These are phyloP conservation scores for Oscheius myriophilus DNA, from an alignment of 2,888 invertebrate genomes.

Conservation along the genomic window DNA sequence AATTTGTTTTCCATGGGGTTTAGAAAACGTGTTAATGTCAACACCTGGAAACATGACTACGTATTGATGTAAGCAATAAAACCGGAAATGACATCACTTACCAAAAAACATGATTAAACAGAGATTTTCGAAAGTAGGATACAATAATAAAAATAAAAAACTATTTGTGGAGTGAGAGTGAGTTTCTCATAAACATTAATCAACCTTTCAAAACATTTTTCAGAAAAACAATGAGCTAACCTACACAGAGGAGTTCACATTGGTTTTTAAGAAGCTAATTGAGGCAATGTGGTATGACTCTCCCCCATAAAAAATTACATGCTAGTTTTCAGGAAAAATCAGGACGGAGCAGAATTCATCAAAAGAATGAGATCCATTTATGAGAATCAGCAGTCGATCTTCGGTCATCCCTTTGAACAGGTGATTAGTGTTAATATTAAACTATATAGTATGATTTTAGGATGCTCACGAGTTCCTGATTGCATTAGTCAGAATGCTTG, in stretches of 20 bases:
- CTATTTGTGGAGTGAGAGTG: no score
- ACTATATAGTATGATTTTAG: constrained; percentile 8
- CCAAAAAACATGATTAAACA: no score
- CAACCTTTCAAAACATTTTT: not conserved
- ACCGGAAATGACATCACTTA: no score
- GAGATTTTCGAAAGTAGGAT: no score
- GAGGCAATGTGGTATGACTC: constrained; percentile 20
- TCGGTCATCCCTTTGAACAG: constrained; percentile 17
- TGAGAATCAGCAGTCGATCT: constrained; percentile 5
- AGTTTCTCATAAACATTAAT: no score
- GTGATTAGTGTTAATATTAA: not conserved
- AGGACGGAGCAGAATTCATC: constrained; percentile 18
- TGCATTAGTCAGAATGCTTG: constrained; percentile 12
- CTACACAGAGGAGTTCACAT: constrained; percentile 7
- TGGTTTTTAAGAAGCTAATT: constrained; percentile 11
- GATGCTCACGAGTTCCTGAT: constrained; percentile 34
- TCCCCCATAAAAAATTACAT: not conserved
- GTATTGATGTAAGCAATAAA: no score
- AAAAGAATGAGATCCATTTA: constrained; percentile 14
- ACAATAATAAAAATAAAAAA: no score
- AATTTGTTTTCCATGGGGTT: no score
- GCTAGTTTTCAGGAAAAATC: not conserved
- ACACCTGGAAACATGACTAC: no score
- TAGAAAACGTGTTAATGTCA: no score
- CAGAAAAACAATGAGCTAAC: constrained; percentile 11